Evolutionary conservation across 2,888 invertebrate species (phyloP), one percentile per base, ranked within the genome.

Genomic region (Epistrophella euchroma): DNA sequence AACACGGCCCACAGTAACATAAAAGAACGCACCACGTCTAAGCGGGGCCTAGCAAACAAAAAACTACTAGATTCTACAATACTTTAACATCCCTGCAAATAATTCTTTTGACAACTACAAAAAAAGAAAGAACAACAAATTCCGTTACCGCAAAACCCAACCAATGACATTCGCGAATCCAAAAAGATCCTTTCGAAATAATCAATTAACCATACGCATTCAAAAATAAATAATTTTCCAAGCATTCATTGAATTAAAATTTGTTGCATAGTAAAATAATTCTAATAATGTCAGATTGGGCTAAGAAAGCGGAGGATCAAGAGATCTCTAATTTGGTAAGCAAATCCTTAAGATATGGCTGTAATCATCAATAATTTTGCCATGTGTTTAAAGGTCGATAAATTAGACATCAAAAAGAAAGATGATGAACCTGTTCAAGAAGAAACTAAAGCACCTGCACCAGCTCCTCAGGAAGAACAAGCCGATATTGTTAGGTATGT

Each of bases 281-380:
- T 56, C 10, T 43, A 71, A 68, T n/a, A 58, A 90, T 90, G 90
- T 88, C 89, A 17, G 91, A 91, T 88, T 92, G 92, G 92, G 91
- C 89, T 37, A 90, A 91, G 88, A 91, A 91, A 86, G 92, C 91
- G 0, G 91, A 91, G 55, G 91, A 91, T 75, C 91, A 92, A 74
- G 92, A 91, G 87, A 90, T 91, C 9, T 90, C 91, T 0, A 90
- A 90, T 74, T 88, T 91, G 89, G 91, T 91, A 90, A 81, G 77
- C 22, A 35, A 52, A 73, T 75, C 37, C 58, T 55, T 58, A 13
- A 25, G 40, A 60, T 25, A 22, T n/a, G 15, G 7, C n/a, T 22
- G 10, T 22, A 11, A 17, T 56, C 43, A 43, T 15, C 22, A 43
- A 37, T 56, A 37, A 32, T 52, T 22, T 73, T 60, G 75, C 37